Evolutionary conservation across 2,113 vertebrate species (phyloP), one percentile per base, ranked within the genome.

Genomic region (Dasyprocta punctata): DNA sequence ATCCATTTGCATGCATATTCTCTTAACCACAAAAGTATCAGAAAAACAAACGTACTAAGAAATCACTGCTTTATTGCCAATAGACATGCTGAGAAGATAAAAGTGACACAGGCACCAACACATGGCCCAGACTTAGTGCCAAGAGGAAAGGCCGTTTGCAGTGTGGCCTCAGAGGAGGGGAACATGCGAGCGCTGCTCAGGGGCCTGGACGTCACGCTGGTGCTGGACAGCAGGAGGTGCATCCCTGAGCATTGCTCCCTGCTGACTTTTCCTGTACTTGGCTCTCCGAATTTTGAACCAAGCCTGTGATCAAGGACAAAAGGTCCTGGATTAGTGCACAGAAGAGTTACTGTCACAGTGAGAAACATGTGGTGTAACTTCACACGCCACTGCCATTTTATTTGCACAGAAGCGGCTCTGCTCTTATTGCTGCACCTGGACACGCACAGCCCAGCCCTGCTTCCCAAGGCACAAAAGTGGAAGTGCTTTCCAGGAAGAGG

Each of bases 191-290:
- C 98, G 96, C 44, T 95, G 26, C 81, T 98, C 96, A 90, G 98
- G 36, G 5, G 5, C 33, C 67, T n/a, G 20, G 3, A 75, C 22
- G 9, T 26, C 22, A 12, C 3, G 2, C 9, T 44, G 3, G 22
- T 26, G 30, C 73, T 77, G 24, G 24, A 20, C 9, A 24, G 98
- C 77, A 41, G 97, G 91, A 0, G 97, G 87, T 52, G 97, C 84
- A 30, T 81, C 97, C 41, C 96, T 97, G 61, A 98, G 89, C 80
- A 97, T 67, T 36, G 97, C 96, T 3, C 86, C 94, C 94, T 98
- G 98, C 93, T 98, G 98, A 67, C 87, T 90, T 92, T 98, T 99
- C 87, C 98, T 98, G 2, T 94, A 10, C 9, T 88, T 87, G 30
- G 30, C 73, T 49, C 49, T 60, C 1, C 30, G 6, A 7, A n/a